A percentile compares a stretch with the other conserved stretches of the same genome.
These are phyloP conservation scores for Erethizon dorsatum DNA, from an alignment of 2,797 vertebrate species.

Conservation along the genomic window DNA sequence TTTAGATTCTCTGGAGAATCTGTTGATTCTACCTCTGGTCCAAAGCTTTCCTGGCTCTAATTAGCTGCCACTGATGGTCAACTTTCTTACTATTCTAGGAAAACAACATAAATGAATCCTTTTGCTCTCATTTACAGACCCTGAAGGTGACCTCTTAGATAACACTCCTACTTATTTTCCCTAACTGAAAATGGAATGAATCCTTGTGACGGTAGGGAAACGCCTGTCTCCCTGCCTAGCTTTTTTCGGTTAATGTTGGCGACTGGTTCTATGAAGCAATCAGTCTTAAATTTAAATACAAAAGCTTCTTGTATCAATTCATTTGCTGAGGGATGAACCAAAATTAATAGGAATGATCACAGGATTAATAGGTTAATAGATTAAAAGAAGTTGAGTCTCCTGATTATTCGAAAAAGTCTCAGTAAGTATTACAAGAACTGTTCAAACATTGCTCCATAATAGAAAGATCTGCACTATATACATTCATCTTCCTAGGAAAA, in stretches of 20 bases:
- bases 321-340: slow-evolving; percentile 26
- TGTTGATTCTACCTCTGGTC: neutral
- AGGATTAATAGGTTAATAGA: neutral
- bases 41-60: slow-evolving; percentile 21
- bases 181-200: slow-evolving; percentile 50
- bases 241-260: slow-evolving; percentile 38
- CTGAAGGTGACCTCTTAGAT: slow-evolving; percentile 51
- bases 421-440: neutral
- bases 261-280: slow-evolving; percentile 34
- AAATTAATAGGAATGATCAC: neutral
- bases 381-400: neutral
- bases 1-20: slow-evolving; percentile 46
- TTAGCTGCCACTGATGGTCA: slow-evolving; percentile 11
- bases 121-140: slow-evolving; percentile 69
- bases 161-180: slow-evolving; percentile 70
- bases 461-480: neutral
- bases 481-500: slow-evolving; percentile 50
- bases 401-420: slow-evolving; percentile 17
- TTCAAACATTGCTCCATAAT: neutral
- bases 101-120: slow-evolving; percentile 68
- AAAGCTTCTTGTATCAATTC: slow-evolving; percentile 31
- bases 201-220: slow-evolving; percentile 34
- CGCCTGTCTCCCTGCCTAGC: neutral
- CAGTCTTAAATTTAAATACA: slow-evolving; percentile 30
- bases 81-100: slow-evolving; percentile 53